Evolutionary conservation across 2,113 vertebrate genomes (phyloP), one percentile per base, ranked within the genome.

Genomic region (Poeciliopsis turrubarensis): DNA sequence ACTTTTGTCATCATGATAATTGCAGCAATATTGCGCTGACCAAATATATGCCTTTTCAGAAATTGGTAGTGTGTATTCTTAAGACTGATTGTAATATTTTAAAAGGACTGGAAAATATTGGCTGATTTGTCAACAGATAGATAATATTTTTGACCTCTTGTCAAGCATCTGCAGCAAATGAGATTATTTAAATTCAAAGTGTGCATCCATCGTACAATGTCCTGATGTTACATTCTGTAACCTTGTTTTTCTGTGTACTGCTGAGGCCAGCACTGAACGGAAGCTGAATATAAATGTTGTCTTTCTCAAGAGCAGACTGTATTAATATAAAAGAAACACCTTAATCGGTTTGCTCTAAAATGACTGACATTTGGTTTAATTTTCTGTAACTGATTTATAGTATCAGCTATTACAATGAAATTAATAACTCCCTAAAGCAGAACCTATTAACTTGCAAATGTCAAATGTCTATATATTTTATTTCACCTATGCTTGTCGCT

Each of bases 171-270:
- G 75, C 34, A 79, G 80, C 51, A 75, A 73, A 77, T 65, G 15
- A 66, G 26, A 70, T 79, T 19, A 65, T 86, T 86, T 85, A 37
- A 76, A 86, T 86, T 89, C 68, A 70, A 78, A 73, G 67, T 75
- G 60, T 70, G 63, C 26, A 13, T 71, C 74, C 60, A 81, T 85
- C 75, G 78, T 78, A 74, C 61, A 73, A 76, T 69, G 78, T 78
- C 72, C 61, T 57, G 57, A 72, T 78, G 86, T 76, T 75, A 79
- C 71, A 65, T 63, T n/a, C 65, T 74, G 66, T 83, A 81, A 85
- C 78, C 79, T 88, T 89, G 80, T 77, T 89, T 82, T 26, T 76
- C 0, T 12, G 75, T 71, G 25, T 10, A 7, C 61, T 60, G 69
- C 73, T 83, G 73, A 65, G 73, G 57, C 77, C 2, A 12, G 54